A percentile compares a stretch with the other conserved stretches of the same genome.
These are phyloP conservation scores for Frieseomelitta varia DNA, from an alignment of 1,140 invertebrate genomes.

Conservation along the genomic window DNA sequence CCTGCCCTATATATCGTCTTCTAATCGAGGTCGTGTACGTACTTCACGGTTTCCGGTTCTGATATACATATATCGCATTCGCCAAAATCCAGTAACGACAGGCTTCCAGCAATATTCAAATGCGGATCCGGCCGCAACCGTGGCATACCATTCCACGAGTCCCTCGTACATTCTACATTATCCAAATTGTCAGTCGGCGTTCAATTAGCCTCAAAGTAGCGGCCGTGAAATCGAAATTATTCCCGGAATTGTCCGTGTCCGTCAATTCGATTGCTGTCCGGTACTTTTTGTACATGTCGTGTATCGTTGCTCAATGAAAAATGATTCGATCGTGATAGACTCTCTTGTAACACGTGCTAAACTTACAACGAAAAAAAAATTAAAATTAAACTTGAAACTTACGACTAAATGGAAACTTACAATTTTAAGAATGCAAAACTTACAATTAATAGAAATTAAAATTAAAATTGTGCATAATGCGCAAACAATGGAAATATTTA, in stretches of 20 bases:
- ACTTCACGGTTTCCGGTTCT: slow-evolving; percentile 19
- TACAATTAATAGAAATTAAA: too few relatives aligned
- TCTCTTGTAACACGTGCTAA: too few relatives aligned
- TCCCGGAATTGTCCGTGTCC: background rate
- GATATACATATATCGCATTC: slow-evolving; percentile 47
- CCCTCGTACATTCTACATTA: slow-evolving; percentile 40
- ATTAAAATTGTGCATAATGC: too few relatives aligned
- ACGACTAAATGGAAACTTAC: too few relatives aligned
- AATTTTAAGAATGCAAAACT: too few relatives aligned
- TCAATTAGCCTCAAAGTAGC: slow-evolving; percentile 40
- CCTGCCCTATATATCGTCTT: background rate
- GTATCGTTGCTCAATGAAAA: background rate
- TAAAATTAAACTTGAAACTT: too few relatives aligned
- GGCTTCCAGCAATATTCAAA: slow-evolving; percentile 39
- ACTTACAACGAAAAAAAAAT: too few relatives aligned
- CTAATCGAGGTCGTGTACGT: slow-evolving; percentile 22
- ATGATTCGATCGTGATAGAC: background rate
- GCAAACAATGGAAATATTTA: too few relatives aligned
- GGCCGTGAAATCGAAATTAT: background rate
- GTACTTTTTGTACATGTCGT: too few relatives aligned
- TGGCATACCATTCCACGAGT: slow-evolving; percentile 45
- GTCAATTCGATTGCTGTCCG: background rate
- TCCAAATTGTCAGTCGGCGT: slow-evolving; percentile 41
- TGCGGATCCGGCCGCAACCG: slow-evolving; percentile 13
- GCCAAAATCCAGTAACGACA: slow-evolving; percentile 43